phyloP scores from a whole-genome alignment of 2,888 invertebrate species.

The Ormyrus pomaceus region DNA sequence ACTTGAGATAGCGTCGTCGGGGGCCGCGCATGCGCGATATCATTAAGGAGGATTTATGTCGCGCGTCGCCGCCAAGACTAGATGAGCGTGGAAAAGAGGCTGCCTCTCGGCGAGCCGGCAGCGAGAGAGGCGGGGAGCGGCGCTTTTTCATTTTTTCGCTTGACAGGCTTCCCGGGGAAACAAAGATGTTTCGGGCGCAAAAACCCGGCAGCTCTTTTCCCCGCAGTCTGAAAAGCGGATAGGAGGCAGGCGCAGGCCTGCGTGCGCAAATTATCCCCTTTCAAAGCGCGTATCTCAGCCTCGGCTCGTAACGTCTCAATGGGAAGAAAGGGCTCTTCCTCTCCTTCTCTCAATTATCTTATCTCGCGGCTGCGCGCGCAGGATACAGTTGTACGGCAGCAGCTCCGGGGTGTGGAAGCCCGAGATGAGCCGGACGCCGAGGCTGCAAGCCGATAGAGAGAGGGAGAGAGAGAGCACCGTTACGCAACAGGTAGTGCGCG shows the following conservation, averaged over 20 bases:
- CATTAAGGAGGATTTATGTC: constrained; percentile 73
- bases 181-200: too few species aligned
- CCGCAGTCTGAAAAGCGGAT: too few species aligned
- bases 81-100: constrained; percentile 39
- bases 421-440: background rate
- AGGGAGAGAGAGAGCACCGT: background rate
- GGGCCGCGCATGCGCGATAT: constrained; percentile 67
- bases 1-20: constrained; percentile 32
- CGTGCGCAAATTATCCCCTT: constrained; percentile 26
- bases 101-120: background rate
- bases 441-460: background rate
- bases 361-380: constrained; percentile 23
- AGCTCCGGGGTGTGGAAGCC: background rate
- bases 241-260: too few species aligned
- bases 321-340: constrained; percentile 8
- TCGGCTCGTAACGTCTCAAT: constrained; percentile 31
- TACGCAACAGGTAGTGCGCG: background rate
- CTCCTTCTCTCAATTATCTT: constrained; percentile 28
- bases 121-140: too few species aligned
- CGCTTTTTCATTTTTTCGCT: too few species aligned
- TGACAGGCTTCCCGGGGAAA: too few species aligned
- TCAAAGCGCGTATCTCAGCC: background rate
- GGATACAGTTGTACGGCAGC: background rate
- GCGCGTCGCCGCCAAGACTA: constrained; percentile 31
- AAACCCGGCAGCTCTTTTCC: too few species aligned